phyloP scores from a whole-genome alignment of 2,113 vertebrate genomes.

The Forbesichthys papilliferus region DNA sequence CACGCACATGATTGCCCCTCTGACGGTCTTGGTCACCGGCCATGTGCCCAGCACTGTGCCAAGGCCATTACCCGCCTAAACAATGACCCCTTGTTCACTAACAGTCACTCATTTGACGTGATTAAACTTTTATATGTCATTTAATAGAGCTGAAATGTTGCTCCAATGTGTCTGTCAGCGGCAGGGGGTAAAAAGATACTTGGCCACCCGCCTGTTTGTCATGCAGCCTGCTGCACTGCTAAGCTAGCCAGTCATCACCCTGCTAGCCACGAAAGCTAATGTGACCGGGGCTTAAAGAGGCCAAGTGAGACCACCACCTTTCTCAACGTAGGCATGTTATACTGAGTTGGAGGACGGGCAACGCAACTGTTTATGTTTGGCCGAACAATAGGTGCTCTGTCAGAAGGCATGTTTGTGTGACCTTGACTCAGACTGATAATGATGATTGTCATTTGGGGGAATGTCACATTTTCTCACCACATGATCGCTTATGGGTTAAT shows the following conservation, averaged over 20 bases:
- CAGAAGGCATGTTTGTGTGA: slow-evolving; percentile 32
- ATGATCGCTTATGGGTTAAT: slow-evolving; percentile 5
- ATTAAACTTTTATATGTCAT: slow-evolving; percentile 85
- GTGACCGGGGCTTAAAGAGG: slow-evolving; percentile 34
- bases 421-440: slow-evolving; percentile 36
- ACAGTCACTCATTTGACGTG: slow-evolving; percentile 76
- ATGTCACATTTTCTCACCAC: slow-evolving; percentile 38
- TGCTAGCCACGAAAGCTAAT: slow-evolving; percentile 38
- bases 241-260: slow-evolving; percentile 29
- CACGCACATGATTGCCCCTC: slow-evolving; percentile 45
- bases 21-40: slow-evolving; percentile 24
- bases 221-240: slow-evolving; percentile 33
- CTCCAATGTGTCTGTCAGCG: slow-evolving; percentile 62
- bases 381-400: slow-evolving; percentile 50
- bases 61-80: slow-evolving; percentile 55
- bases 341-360: slow-evolving; percentile 4
- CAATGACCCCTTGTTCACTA: slow-evolving; percentile 77
- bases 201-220: slow-evolving; percentile 60
- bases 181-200: slow-evolving; percentile 76
- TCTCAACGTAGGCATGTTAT: slow-evolving; percentile 26
- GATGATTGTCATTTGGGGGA: slow-evolving; percentile 19
- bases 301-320: slow-evolving; percentile 15
- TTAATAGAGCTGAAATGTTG: slow-evolving; percentile 75
- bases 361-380: too few species aligned
- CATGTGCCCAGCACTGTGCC: slow-evolving; percentile 22